Percentiles rank a stretch among this genome's conserved stretches.
phyloP scores from a whole-genome alignment of 1,140 invertebrate genomes.

The Laupala kohalensis region DNA sequence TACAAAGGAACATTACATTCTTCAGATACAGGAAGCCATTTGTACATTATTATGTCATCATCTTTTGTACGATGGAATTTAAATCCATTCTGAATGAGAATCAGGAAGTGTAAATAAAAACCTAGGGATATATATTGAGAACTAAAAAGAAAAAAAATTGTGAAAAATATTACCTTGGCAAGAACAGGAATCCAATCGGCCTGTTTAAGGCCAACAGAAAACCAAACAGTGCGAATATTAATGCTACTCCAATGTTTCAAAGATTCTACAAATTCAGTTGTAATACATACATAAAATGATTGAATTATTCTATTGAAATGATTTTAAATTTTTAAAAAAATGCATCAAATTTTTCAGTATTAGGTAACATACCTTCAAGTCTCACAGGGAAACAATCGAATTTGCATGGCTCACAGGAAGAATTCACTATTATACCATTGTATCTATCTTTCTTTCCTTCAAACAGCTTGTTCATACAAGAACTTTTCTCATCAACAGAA shows the following conservation, averaged over 20 bases:
- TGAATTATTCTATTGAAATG: neutral
- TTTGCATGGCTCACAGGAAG: neutral
- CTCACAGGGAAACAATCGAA: neutral
- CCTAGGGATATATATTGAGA: neutral
- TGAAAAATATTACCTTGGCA: constrained; percentile 37
- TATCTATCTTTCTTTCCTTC: neutral
- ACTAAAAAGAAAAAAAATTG: neutral
- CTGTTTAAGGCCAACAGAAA: constrained; percentile 54
- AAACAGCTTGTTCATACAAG: neutral
- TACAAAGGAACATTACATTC: constrained; percentile 59
- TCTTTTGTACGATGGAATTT: constrained; percentile 74
- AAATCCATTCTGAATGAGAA: constrained; percentile 51
- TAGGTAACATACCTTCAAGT: neutral
- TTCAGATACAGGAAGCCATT: constrained; percentile 57
- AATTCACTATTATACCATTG: neutral
- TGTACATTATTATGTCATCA: constrained; percentile 62
- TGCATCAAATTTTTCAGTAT: neutral
- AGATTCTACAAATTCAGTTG: constrained; percentile 59
- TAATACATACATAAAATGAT: neutral
- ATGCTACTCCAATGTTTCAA: constrained; percentile 50
- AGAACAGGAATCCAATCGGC: constrained; percentile 64
- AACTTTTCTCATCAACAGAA: neutral
- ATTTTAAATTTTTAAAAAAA: neutral
- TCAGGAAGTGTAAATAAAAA: constrained; percentile 5
- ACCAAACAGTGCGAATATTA: constrained; percentile 67